Base-by-base conservation (phyloP, 2,113 vertebrate genomes). In the Oreochromis spilurus region DNA sequence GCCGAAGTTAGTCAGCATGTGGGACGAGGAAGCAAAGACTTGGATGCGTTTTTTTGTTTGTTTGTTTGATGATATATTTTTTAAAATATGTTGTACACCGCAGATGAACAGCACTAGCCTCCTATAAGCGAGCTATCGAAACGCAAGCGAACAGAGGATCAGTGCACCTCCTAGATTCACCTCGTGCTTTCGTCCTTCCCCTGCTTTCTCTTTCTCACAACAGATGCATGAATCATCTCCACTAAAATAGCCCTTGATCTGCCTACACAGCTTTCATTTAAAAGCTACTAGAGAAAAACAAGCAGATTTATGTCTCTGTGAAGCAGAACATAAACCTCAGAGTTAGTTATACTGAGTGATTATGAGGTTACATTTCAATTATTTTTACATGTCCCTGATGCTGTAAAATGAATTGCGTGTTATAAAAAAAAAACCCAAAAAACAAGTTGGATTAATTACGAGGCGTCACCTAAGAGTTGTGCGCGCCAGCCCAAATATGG, bases 181-280 rank as follows among this genome's bases (percentile, higher is more conserved):
- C 88, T 50, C 0, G 48, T 54, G 40, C 82, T 77, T 65, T 83
- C 45, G 54, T 13, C 70, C 53, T 34, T 40, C 67, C 24, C 38
- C 24, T 45, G 72, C 72, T 67, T 80, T 72, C 77, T 77, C 60
- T 65, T 40, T 86, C 86, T 81, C 80, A 50, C 88, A 34, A 83
- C 86, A 82, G 81, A 84, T 48, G 29, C 89, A 88, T 93, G 94
- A 91, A 67, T 94, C 92, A 88, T 78, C 88, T 79, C 75, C 80
- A 17, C 91, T 83, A 48, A 89, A 91, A 93, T 89, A 92, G 81
- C 62, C 83, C 85, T 87, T 84, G 88, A 91, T 94, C 92, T 88
- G 89, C 93, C 93, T 45, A 92, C 92, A 86, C 89, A 80, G 83
- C 81, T 79, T 82, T 84, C 79, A 57, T 79, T 87, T 91, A 34